Percentiles rank a stretch among this genome's conserved stretches.
Evolutionary conservation across 2,797 vertebrate species (phyloP).

Genomic region (Xiphophorus birchmanni): DNA sequence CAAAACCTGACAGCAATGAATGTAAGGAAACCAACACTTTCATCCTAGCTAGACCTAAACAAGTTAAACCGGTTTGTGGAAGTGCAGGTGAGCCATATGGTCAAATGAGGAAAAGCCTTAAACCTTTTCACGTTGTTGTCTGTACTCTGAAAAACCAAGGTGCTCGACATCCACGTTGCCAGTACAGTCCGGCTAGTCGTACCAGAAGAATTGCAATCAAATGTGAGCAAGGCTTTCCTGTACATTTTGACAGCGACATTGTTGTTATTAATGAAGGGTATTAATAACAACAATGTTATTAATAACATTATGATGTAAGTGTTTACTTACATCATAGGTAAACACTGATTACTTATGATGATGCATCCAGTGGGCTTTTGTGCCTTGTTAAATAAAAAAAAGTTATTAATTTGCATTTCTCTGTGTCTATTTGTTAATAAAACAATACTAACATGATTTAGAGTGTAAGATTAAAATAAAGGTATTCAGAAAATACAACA

Average conservation of each 20-base stretch:
- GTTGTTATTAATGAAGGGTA: not conserved
- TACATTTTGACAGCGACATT: constrained; percentile 39
- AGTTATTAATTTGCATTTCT: not conserved
- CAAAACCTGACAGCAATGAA: not conserved
- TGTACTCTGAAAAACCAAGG: constrained; percentile 15
- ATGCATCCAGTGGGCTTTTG: not conserved
- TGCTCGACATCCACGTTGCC: constrained; percentile 8
- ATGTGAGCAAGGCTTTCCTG: constrained; percentile 29
- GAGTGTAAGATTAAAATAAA: not conserved
- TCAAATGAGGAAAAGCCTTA: constrained; percentile 4
- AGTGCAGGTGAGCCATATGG: not conserved
- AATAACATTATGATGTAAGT: no score
- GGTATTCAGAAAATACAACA: not conserved
- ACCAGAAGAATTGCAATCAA: constrained; percentile 29
- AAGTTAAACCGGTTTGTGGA: not conserved
- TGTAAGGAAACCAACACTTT: constrained; percentile 51
- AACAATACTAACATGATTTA: not conserved
- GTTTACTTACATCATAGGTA: no score
- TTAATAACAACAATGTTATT: no score
- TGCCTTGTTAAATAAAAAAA: constrained; percentile 12
- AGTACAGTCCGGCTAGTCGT: constrained; percentile 13
- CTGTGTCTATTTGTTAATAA: not conserved
- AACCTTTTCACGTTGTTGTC: constrained; percentile 30
- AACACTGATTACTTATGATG: not conserved
- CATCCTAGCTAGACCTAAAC: constrained; percentile 9